A percentile compares a stretch with the other conserved stretches of the same genome.
Evolutionary conservation across 2,888 invertebrate genomes (phyloP).

Genomic region (Coelogynopora nodosa): DNA sequence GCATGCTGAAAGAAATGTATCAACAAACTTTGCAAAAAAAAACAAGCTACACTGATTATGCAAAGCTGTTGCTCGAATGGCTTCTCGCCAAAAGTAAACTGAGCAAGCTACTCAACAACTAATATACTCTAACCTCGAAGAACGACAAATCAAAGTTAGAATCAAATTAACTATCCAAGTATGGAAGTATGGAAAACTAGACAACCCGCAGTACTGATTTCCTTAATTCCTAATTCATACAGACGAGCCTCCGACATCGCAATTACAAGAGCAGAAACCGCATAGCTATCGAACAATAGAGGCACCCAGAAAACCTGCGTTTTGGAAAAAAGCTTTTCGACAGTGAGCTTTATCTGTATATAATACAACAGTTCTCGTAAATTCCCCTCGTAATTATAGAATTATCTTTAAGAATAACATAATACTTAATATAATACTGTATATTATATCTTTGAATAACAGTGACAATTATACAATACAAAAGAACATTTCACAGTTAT

Average conservation of each 20-base stretch:
- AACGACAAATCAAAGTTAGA: not conserved
- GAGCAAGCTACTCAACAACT: not conserved
- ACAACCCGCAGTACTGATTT: not conserved
- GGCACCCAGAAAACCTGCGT: not conserved
- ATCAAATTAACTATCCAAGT: slow-evolving; percentile 22
- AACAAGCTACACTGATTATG: not conserved
- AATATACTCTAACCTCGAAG: not conserved
- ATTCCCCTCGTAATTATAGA: not conserved
- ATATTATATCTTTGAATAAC: not conserved
- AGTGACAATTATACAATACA: not conserved
- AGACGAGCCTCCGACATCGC: slow-evolving; percentile 1
- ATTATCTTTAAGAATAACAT: not conserved
- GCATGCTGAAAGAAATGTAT: too few relatives aligned
- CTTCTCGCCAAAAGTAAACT: slow-evolving; percentile 20
- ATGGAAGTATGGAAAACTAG: not conserved
- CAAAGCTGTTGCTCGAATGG: not conserved
- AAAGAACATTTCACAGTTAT: too few relatives aligned
- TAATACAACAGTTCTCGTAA: not conserved
- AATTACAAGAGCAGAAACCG: not conserved
- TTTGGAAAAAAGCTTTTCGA: not conserved
- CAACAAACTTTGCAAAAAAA: too few relatives aligned
- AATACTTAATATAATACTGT: not conserved
- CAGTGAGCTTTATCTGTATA: not conserved
- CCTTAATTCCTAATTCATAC: not conserved
- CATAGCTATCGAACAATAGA: not conserved